A percentile compares a stretch with the other conserved stretches of the same genome.
Conservation (phyloP, 1,140 invertebrate genomes). For the Aphis gossypii region DNA sequence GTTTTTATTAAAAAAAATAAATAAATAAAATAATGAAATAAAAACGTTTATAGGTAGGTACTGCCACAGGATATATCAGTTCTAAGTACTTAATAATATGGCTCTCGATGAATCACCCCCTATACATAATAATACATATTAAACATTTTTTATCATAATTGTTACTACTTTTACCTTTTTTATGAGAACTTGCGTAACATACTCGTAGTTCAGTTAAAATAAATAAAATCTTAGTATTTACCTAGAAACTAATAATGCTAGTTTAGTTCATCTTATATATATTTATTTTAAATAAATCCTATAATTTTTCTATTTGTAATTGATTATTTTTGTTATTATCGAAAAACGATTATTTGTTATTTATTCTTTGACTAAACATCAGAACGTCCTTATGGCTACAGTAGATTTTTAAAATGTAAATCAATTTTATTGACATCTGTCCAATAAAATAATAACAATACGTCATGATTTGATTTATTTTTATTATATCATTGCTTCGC, state of each 20-base stretch:
- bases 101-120: not conserved
- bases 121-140: not conserved
- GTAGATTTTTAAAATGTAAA: not conserved
- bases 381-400: not conserved
- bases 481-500: not conserved
- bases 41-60: too few species aligned
- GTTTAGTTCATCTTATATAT: not conserved
- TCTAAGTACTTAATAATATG: not conserved
- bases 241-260: not conserved
- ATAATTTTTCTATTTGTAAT: not conserved
- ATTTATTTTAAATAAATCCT: too few species aligned
- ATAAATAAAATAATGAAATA: too few species aligned
- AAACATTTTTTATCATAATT: not conserved
- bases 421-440: not conserved
- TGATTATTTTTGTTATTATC: not conserved
- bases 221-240: not conserved
- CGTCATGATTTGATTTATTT: not conserved
- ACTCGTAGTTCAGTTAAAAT: not conserved
- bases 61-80: not conserved
- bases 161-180: not conserved
- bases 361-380: not conserved
- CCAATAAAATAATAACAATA: constrained; percentile 13
- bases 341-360: not conserved
- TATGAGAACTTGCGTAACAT: not conserved
- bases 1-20: too few species aligned